A percentile compares a stretch with the other conserved stretches of the same genome.
Conservation (phyloP, 1,140 invertebrate genomes). For the Nasonia giraulti region DNA sequence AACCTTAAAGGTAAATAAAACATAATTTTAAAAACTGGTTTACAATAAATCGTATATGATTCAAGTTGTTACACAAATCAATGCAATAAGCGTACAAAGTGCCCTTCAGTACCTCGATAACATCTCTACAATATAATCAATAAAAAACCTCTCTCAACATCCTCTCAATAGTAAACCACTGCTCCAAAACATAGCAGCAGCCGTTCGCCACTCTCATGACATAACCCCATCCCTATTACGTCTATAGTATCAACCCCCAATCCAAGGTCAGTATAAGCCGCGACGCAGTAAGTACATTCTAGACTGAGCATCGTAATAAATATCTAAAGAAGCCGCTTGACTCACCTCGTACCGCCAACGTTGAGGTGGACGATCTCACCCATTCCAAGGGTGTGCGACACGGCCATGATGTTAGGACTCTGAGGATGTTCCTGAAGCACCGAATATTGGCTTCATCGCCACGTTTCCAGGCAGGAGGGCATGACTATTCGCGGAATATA, state of each 20-base stretch:
- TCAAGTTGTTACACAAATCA: background rate
- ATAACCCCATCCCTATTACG: background rate
- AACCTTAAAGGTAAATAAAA: constrained; percentile 79
- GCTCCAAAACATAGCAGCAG: background rate
- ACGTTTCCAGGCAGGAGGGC: background rate
- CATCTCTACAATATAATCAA: background rate
- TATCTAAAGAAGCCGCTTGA: constrained; percentile 22
- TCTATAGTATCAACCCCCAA: constrained; percentile 30
- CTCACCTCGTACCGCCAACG: constrained; percentile 87
- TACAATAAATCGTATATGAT: background rate
- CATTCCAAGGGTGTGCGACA: constrained; percentile 61
- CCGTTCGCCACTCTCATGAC: background rate
- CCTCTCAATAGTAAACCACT: background rate
- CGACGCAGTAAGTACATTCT: background rate
- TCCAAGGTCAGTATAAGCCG: background rate
- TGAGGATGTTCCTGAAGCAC: background rate
- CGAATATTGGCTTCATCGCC: background rate
- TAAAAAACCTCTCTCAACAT: background rate
- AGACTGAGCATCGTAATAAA: constrained; percentile 7
- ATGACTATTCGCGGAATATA: background rate
- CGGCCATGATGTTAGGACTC: constrained; percentile 53
- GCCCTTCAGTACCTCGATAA: background rate
- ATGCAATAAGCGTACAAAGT: background rate
- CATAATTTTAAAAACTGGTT: background rate
- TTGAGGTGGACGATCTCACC: constrained; percentile 88